These are phyloP conservation scores for Scaptomyza cyrtandrae DNA, from an alignment of 2,888 invertebrate species.

Conservation along the genomic window DNA sequence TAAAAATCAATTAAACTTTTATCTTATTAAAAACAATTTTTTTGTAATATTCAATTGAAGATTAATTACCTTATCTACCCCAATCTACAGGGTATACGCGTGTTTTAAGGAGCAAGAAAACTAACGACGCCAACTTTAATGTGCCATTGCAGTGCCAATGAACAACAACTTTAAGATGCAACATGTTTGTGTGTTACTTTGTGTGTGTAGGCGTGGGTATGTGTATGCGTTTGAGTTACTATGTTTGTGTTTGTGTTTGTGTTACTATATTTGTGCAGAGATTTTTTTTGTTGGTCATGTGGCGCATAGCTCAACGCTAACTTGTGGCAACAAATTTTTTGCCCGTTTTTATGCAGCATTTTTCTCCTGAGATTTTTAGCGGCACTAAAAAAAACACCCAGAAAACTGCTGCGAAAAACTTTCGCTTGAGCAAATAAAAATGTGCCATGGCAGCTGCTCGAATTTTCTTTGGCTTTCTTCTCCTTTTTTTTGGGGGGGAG, in stretches of 20 bases:
- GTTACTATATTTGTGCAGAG: conserved; percentile 45
- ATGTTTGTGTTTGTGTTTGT: conserved; percentile 16
- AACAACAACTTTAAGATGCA: conserved; percentile 41
- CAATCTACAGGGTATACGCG: neutral
- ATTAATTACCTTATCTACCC: no score
- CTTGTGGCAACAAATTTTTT: conserved; percentile 56
- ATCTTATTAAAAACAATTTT: no score
- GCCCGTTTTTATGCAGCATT: conserved; percentile 50
- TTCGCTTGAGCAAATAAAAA: conserved; percentile 59
- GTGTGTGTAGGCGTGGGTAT: neutral
- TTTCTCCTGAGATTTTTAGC: conserved; percentile 24
- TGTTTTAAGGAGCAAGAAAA: conserved; percentile 2
- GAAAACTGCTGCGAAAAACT: conserved; percentile 40
- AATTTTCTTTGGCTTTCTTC: conserved; percentile 2
- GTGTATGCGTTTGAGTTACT: conserved; percentile 1
- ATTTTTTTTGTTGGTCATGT: conserved; percentile 69
- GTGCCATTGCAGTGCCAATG: conserved; percentile 40
- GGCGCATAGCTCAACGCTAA: conserved; percentile 55
- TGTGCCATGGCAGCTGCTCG: conserved; percentile 45
- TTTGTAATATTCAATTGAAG: no score
- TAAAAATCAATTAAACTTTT: no score
- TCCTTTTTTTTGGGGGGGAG: neutral
- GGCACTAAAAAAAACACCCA: conserved; percentile 28
- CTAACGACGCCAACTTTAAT: conserved; percentile 28
- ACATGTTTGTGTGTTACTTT: conserved; percentile 13